Evolutionary conservation across 2,888 invertebrate species (phyloP).

Genomic region (Syrphus vitripennis): DNA sequence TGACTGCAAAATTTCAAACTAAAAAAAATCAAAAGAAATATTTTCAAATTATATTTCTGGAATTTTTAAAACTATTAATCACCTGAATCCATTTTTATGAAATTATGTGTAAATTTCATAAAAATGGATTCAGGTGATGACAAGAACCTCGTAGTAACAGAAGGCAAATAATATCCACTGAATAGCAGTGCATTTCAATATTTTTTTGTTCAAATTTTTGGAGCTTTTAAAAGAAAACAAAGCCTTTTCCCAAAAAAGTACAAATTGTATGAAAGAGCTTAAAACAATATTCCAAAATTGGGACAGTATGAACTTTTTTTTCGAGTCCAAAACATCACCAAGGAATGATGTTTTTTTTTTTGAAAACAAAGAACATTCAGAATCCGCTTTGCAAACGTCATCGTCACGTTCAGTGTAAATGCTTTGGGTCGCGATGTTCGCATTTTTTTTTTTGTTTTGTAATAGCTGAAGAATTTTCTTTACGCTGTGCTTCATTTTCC

Average conservation of each 20-base stretch:
- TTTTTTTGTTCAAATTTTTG: too few relatives aligned
- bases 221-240: not conserved
- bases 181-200: too few relatives aligned
- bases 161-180: too few relatives aligned
- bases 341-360: not conserved
- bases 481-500: constrained; percentile 66
- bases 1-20: not conserved
- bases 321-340: not conserved
- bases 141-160: too few relatives aligned
- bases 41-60: too few relatives aligned
- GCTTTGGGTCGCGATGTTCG: constrained; percentile 46
- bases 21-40: too few relatives aligned
- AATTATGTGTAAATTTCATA: too few relatives aligned
- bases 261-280: too few relatives aligned
- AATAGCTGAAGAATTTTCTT: constrained; percentile 14
- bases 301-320: not conserved
- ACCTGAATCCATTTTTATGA: too few relatives aligned
- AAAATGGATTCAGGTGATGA: not conserved
- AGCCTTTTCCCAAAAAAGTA: too few relatives aligned
- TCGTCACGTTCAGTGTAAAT: constrained; percentile 58
- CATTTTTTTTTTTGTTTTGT: not conserved
- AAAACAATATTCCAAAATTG: too few relatives aligned
- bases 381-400: constrained; percentile 29
- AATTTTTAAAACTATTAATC: too few relatives aligned
- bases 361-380: not conserved